Evolutionary conservation across 2,113 vertebrate species (phyloP), one percentile per base, ranked within the genome.

Genomic region (Zapornia atra): DNA sequence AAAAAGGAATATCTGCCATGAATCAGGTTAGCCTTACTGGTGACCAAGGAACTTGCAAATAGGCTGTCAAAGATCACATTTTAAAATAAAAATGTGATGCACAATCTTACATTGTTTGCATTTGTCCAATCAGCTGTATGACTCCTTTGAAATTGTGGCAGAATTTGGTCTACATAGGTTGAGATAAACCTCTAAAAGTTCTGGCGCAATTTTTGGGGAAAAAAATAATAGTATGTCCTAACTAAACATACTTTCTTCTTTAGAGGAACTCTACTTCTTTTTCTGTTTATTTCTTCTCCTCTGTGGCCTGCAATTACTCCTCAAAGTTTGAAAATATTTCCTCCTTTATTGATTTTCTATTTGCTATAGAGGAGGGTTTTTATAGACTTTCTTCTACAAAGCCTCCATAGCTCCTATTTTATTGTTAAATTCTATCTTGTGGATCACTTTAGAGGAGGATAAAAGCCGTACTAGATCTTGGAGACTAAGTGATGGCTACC

Each of bases 181-280:
- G 73, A 40, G 54, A n/a, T 81, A 46, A 69, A 50, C 15, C 10
- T 56, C 38, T 61, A 75, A 63, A 2, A 10, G 21, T 63, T 48
- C 31, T 0, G 3, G 40, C 21, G 57, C 11, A 81, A 28, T 46
- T 81, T 36, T 60, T 7, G 7, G 36, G 1, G 1, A 2, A 33
- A 54, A 34, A 33, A 36, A 38, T 11, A 15, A 8, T 10, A 31
- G 16, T 60, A 65, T 75, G 26, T 56, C 25, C 56, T 46, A 42
- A 82, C 40, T 51, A 24, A 56, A 31, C 17, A 34, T 9, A 42
- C 25, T 46, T 72, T 31, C 44, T 68, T 31, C 61, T 81, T 86
- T 69, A 56, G 57, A 92, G 48, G 21, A 87, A 50, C 28, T n/a
- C 42, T 51, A 11, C 15, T 54, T 46, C 16, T 40, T 68, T 34